Base-by-base conservation (phyloP, 2,888 invertebrate species). In the Dascillus cervinus region DNA sequence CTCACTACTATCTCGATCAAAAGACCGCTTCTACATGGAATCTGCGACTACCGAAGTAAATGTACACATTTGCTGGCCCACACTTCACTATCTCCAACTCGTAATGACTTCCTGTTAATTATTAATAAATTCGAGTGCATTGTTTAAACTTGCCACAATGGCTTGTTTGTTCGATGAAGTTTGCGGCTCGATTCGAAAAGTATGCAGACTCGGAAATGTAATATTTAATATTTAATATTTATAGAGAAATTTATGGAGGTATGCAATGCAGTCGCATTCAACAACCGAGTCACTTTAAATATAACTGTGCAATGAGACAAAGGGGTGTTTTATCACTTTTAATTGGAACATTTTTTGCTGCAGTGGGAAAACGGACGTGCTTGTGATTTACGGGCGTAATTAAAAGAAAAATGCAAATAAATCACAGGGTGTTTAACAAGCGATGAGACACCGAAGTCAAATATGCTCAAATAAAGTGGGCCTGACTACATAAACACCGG, bases 1-100 rank as follows among this genome's bases (percentile, higher is more conserved):
- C 44, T 50, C 47, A 49, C 31, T 33, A 32, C 41, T 50, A 50
- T 50, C 48, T 42, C 47, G 47, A 50, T 49, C 44, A 44, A 45
- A 44, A 37, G 39, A 37, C 37, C 37, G 34, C 41, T 44, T 36
- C 41, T 31, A 37, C 37, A 40, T 32, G 33, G 34, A 38, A 44
- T 46, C 48, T 40, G 43, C 37, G 38, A 44, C 47, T 44, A 50
- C 46, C 36, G 46, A 39, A 32, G 44, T 46, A 48, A 46, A 44
- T 41, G 37, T 28, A 45, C 32, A 43, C n/a, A n/a, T n/a, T 39
- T 29, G 40, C 35, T 28, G 32, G 29, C 37, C 34, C 34, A 37
- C 34, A 40, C 31, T 34, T 34, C n/a, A n/a, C n/a, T n/a, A n/a
- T n/a, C n/a, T n/a, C n/a, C n/a, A n/a, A n/a, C n/a, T n/a, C n/a